These are phyloP conservation scores for Zaprionus camerounensis DNA, from an alignment of 1,140 invertebrate genomes.

Conservation along the genomic window DNA sequence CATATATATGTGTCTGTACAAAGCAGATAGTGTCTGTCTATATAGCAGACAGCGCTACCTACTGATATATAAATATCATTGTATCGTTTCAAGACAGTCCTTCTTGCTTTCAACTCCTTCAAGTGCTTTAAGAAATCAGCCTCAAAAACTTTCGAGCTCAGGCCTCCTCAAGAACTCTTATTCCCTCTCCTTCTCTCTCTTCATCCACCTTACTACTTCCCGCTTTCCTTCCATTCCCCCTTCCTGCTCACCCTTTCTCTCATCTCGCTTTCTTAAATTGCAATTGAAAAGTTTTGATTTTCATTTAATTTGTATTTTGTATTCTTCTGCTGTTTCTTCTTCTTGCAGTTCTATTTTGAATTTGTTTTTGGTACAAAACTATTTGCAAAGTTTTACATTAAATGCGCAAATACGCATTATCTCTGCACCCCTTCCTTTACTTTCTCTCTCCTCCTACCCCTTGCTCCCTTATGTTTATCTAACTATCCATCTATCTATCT, in stretches of 20 bases:
- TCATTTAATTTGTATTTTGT: constrained; percentile 55
- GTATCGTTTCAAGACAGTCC: neutral
- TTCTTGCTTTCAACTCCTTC: neutral
- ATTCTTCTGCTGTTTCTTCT: constrained; percentile 18
- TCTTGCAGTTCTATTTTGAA: constrained; percentile 49
- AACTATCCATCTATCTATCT: constrained; percentile 25
- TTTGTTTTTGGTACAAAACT: constrained; percentile 70
- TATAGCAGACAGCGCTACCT: neutral
- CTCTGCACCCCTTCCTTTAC: constrained; percentile 5
- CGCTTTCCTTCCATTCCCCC: neutral
- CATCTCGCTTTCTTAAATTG: constrained; percentile 39
- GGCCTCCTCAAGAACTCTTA: neutral
- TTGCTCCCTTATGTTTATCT: constrained; percentile 12
- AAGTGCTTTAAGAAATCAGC: constrained; percentile 23
- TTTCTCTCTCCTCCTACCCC: neutral
- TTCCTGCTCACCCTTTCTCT: neutral
- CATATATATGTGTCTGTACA: neutral
- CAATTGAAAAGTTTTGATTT: constrained; percentile 80
- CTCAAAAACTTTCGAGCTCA: constrained; percentile 25
- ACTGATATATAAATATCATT: neutral
- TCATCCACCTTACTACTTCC: no score
- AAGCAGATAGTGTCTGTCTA: neutral
- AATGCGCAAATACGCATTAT: constrained; percentile 81
- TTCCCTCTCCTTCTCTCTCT: no score
- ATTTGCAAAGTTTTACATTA: constrained; percentile 80